phyloP scores from a whole-genome alignment of 2,888 invertebrate species.

The Pristionchus fissidentatus region DNA sequence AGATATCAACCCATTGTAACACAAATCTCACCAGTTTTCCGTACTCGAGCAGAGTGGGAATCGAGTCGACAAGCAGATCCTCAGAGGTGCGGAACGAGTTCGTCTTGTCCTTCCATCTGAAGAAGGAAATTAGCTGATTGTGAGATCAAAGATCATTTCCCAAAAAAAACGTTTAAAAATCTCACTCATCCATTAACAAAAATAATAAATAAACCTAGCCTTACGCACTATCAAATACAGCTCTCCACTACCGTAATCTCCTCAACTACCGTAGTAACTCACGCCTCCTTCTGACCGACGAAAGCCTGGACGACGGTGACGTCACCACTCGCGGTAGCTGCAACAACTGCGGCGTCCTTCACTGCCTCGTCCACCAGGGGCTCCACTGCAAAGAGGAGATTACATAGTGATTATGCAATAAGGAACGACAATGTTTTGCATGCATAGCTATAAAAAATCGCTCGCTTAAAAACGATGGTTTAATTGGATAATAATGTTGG shows the following conservation, averaged over 20 bases:
- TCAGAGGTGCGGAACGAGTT: conserved; percentile 41
- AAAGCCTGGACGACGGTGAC: conserved; percentile 34
- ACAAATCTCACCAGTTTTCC: conserved; percentile 24
- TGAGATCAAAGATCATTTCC: conserved; percentile 24
- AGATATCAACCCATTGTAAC: background rate
- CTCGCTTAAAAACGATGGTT: background rate
- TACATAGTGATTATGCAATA: no score
- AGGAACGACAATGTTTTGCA: background rate
- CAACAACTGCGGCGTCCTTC: background rate
- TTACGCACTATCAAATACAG: no score
- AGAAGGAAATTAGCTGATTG: no score
- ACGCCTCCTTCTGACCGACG: conserved; percentile 43
- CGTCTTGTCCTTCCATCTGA: conserved; percentile 49
- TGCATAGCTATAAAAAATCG: background rate
- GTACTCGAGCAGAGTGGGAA: conserved; percentile 48
- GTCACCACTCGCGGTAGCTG: background rate
- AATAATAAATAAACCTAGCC: no score
- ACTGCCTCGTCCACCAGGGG: conserved; percentile 31
- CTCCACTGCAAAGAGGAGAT: conserved; percentile 17
- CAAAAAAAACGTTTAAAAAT: no score
- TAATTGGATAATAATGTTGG: background rate
- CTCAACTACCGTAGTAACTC: background rate
- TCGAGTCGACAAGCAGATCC: conserved; percentile 44
- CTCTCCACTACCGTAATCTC: background rate
- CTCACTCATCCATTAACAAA: background rate